Base-by-base conservation (phyloP, 2,113 vertebrate species). In the Enhydra lutris region DNA sequence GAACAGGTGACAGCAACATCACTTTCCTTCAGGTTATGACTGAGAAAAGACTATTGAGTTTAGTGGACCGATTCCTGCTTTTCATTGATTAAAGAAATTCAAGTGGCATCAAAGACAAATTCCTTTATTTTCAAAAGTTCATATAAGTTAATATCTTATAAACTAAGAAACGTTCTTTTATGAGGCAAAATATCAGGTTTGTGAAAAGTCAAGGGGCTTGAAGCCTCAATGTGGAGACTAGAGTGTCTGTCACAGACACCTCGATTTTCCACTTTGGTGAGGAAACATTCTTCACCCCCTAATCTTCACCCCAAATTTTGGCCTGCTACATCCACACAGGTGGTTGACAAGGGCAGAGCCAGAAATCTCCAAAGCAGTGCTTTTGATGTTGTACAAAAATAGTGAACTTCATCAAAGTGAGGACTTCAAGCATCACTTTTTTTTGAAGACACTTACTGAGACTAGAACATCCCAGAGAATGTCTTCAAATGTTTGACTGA, bases 201-300 rank as follows among this genome's bases (percentile, higher is more conserved):
- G 39, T 42, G 73, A 20, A 31, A 55, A 61, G 11, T 7, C 34
- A 13, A 14, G 36, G 15, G 1, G 3, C 23, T 1, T 1, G 4
- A 36, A 12, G 7, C 59, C 11, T 31, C 12, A 7, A 0, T 24
- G 20, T 26, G 36, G 87, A 67, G 26, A 6, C 29, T 1, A 4
- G 7, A 15, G 14, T 1, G 14, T 1, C 1, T 3, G 7, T 5
- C 9, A 14, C 1, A 21, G 29, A 24, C 6, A 7, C 45, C 8
- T 20, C 3, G 11, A 17, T 18, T 2, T 13, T 29, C 36, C 24
- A 14, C 47, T 20, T 13, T 61, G 13, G 36, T 24, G 13, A 23
- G 61, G 21, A 45, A 12, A 55, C 12, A 3, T 11, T 1, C 18
- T 10, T 11, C 15, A 1, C 1, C 1, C 0, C 5, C 2, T 39